phyloP scores from a whole-genome alignment of 1,140 invertebrate genomes.

The Diachasmimorpha longicaudata region DNA sequence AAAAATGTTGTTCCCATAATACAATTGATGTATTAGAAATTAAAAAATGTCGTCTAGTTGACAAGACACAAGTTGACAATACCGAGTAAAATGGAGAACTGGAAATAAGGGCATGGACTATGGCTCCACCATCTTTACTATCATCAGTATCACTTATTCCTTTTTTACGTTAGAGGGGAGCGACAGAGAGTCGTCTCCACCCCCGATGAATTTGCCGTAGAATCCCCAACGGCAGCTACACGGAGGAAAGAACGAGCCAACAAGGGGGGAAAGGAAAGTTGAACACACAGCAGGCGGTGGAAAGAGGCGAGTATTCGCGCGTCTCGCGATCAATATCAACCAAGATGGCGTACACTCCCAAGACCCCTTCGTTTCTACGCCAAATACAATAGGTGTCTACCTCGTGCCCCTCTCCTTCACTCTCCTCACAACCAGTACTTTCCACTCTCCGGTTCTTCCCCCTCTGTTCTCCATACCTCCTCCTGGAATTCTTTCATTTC shows the following conservation, averaged over 20 bases:
- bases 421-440: conserved; percentile 14
- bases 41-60: too few relatives aligned
- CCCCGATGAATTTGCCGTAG: conserved; percentile 46
- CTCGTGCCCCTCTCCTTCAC: conserved; percentile 32
- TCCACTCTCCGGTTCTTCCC: conserved; percentile 23
- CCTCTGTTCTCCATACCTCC: conserved; percentile 36
- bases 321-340: conserved; percentile 62
- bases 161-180: conserved; percentile 37
- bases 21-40: too few relatives aligned
- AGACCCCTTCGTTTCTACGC: conserved; percentile 50
- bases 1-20: too few relatives aligned
- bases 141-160: background rate
- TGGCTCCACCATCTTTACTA: background rate
- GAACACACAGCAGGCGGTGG: conserved; percentile 12
- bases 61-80: too few relatives aligned
- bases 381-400: conserved; percentile 54
- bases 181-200: conserved; percentile 48
- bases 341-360: conserved; percentile 58
- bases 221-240: conserved; percentile 31
- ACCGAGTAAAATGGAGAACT: background rate
- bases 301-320: conserved; percentile 53
- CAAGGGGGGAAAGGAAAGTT: conserved; percentile 37
- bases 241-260: conserved; percentile 43
- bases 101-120: background rate
- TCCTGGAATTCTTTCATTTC: conserved; percentile 26